phyloP scores from a whole-genome alignment of 2,113 vertebrate genomes.

The Tamias sibiricus region DNA sequence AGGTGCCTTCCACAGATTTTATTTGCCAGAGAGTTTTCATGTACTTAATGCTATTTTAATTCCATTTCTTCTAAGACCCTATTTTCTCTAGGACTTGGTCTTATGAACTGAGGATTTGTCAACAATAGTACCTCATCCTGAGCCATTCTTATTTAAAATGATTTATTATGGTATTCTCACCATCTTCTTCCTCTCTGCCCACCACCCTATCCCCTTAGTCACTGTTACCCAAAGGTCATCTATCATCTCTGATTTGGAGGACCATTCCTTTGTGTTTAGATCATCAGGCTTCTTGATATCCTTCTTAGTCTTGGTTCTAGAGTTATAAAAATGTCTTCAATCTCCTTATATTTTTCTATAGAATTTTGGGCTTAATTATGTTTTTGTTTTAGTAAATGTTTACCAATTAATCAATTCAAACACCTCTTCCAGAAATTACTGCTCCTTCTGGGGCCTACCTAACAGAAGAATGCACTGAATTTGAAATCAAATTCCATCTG shows the following conservation, averaged over 20 bases:
- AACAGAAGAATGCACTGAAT: neutral
- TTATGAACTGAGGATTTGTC: slow-evolving; percentile 26
- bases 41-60: slow-evolving; percentile 76
- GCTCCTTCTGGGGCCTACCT: neutral
- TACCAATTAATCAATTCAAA: neutral
- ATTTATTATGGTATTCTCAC: neutral
- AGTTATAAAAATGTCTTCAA: slow-evolving; percentile 5
- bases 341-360: neutral
- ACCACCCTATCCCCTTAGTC: neutral
- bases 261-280: slow-evolving; percentile 27
- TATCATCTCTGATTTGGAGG: neutral
- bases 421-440: neutral
- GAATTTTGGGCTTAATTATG: neutral
- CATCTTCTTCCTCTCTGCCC: neutral
- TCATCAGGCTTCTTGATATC: neutral
- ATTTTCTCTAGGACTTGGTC: slow-evolving; percentile 55
- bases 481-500: neutral
- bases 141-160: slow-evolving; percentile 3
- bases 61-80: slow-evolving; percentile 52
- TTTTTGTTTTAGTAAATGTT: slow-evolving; percentile 41
- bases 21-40: slow-evolving; percentile 69
- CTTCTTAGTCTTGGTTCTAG: slow-evolving; percentile 18
- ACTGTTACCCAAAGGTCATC: neutral
- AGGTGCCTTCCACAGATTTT: slow-evolving; percentile 62
- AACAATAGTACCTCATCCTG: neutral